Evolutionary conservation across 2,797 vertebrate genomes (phyloP), one percentile per base, ranked within the genome.

Genomic region (Cossypha polioptera): DNA sequence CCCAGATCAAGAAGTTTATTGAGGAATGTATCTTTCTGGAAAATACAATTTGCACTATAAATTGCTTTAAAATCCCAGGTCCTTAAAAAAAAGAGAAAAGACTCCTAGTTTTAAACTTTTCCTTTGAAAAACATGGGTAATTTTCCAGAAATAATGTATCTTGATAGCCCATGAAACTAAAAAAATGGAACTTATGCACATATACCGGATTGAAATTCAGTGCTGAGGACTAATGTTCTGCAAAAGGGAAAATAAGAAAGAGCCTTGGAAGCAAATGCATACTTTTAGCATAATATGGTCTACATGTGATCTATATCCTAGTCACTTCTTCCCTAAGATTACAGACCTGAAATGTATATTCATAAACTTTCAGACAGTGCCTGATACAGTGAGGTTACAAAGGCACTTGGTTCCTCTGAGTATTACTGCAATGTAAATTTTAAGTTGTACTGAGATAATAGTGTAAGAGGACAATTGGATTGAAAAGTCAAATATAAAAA

Each of bases 291-390:
- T 86, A 55, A 76, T 83, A 31, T 18, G 17, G 38, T 54, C 79
- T 54, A 35, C 51, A 19, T 17, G 5, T 69, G 79, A 66, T 88
- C 67, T 76, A 9, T 80, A 67, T 77, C 91, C 65, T 83, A 77
- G 76, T 88, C 75, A 94, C 40, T 80, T 78, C 50, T 63, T 79
- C 40, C 55, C 14, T 76, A 25, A 59, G 57, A 73, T 80, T 88
- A 62, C 65, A 86, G 63, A 66, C 68, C 63, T 86, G 68, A 86
- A 94, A 90, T 83, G 25, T 80, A 31, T 92, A 82, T 94, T 90
- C 68, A 82, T 94, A 69, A 72, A 38, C 67, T 92, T 88, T 79
- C 88, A 95, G 47, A 50, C 38, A 73, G 47, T 76, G 47, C 59
- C 38, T 69, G 43, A 51, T 67, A 73, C 79, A 90, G 47, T 51